A percentile compares a stretch with the other conserved stretches of the same genome.
phyloP scores from a whole-genome alignment of 2,888 invertebrate species.

The Kryphioiulus occultus region DNA sequence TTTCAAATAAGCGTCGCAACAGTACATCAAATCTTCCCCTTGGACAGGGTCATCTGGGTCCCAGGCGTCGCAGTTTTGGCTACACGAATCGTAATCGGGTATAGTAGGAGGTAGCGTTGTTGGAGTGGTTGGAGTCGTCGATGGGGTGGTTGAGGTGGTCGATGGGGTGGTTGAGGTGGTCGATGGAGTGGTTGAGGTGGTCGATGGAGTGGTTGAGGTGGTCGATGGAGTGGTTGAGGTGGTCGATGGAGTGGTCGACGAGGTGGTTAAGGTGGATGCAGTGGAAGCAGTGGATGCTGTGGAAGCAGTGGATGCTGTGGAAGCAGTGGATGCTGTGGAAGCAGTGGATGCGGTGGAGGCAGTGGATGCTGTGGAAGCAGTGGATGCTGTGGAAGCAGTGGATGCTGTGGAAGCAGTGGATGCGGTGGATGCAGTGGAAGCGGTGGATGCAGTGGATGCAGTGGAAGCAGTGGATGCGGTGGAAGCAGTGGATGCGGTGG shows the following conservation, averaged over 20 bases:
- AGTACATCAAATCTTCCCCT: neutral
- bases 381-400: no score
- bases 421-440: no score
- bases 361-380: no score
- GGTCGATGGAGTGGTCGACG: neutral
- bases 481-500: no score
- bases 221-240: neutral
- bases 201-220: neutral
- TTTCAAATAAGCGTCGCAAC: neutral
- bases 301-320: no score
- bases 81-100: neutral
- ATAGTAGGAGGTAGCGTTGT: neutral
- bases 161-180: neutral
- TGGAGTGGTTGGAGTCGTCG: neutral
- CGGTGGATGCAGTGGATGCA: no score
- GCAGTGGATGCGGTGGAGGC: no score
- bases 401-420: no score
- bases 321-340: no score
- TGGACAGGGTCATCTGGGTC: neutral
- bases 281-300: no score
- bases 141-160: neutral
- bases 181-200: neutral
- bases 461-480: no score
- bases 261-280: no score
- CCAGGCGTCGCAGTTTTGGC: neutral